Conservation (phyloP, 2,113 vertebrate genomes). For the Cisticola juncidis region DNA sequence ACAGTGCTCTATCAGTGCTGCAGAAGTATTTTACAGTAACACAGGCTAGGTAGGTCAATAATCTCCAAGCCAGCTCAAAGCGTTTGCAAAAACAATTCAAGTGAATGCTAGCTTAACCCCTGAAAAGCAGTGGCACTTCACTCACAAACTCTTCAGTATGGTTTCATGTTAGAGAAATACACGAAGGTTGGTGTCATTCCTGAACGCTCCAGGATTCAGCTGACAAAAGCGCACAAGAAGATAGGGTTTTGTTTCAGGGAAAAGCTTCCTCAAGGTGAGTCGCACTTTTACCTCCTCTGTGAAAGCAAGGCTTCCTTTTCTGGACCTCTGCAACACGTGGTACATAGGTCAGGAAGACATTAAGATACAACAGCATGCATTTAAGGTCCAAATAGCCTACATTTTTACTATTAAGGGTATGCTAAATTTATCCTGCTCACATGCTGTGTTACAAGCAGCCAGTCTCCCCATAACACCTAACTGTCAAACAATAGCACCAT, state of each 20-base stretch:
- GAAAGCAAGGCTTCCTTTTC: neutral
- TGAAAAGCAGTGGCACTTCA: neutral
- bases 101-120: neutral
- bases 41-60: neutral
- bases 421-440: neutral
- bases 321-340: neutral
- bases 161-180: neutral
- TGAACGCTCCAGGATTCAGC: neutral
- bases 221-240: neutral
- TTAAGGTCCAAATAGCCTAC: neutral
- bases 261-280: neutral
- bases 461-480: neutral
- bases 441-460: neutral
- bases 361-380: neutral
- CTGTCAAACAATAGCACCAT: neutral
- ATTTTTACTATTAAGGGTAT: neutral
- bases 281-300: fast-evolving
- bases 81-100: neutral
- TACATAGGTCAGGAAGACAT: fast-evolving
- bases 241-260: neutral
- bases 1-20: neutral
- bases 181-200: neutral
- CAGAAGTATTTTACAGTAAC: neutral
- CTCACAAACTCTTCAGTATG: neutral
- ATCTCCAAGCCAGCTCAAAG: neutral